Conservation (phyloP, 2,113 vertebrate species). For the Lepidothrix coronata region DNA sequence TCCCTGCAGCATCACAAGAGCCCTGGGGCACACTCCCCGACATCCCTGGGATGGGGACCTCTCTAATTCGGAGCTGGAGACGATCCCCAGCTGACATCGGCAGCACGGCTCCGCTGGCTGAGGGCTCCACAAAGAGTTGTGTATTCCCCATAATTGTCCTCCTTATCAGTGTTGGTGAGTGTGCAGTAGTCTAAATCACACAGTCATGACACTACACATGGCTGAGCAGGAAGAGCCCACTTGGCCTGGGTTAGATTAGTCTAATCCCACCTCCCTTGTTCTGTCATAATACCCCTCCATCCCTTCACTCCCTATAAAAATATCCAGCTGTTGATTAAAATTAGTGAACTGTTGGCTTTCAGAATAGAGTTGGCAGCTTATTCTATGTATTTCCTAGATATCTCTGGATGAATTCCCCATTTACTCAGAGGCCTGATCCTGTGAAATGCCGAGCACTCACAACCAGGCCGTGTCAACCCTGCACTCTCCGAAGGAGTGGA, state of each 20-base stretch:
- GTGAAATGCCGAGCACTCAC: neutral
- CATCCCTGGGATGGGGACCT: neutral
- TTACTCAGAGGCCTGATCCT: slow-evolving; percentile 16
- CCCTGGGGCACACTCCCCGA: accelerated
- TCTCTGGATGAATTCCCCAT: slow-evolving; percentile 61
- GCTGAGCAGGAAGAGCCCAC: slow-evolving; percentile 66
- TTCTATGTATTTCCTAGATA: slow-evolving; percentile 31
- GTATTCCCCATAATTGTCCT: slow-evolving; percentile 51
- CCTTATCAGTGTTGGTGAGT: slow-evolving; percentile 66
- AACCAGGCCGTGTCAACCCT: neutral
- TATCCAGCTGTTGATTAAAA: slow-evolving; percentile 71
- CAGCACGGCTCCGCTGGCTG: neutral
- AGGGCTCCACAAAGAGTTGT: slow-evolving; percentile 1
- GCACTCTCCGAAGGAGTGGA: neutral
- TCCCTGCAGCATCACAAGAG: neutral
- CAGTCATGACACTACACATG: slow-evolving; percentile 62
- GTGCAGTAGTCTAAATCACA: slow-evolving; percentile 66
- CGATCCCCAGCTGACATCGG: neutral
- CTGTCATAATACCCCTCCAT: slow-evolving; percentile 69
- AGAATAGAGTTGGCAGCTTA: slow-evolving; percentile 37
- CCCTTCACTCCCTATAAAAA: slow-evolving; percentile 68
- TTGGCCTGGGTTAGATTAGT: slow-evolving; percentile 66
- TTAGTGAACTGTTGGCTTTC: slow-evolving; percentile 64
- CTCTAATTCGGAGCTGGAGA: slow-evolving; percentile 31
- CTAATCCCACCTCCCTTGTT: slow-evolving; percentile 70